Conservation (phyloP, 2,113 vertebrate species). For the Scytalopus superciliaris region DNA sequence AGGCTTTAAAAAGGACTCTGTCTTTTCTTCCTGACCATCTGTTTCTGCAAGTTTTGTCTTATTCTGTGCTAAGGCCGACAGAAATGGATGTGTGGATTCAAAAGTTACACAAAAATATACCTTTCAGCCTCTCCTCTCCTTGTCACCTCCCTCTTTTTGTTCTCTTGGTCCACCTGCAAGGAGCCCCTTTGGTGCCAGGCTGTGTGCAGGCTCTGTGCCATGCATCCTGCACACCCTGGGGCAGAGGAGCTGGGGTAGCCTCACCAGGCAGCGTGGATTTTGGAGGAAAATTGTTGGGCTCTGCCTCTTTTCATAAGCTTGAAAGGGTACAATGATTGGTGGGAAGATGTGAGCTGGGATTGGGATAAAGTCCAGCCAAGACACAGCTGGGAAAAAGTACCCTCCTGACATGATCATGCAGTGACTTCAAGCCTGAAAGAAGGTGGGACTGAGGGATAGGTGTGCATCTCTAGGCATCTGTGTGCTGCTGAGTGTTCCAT, state of each 20-base stretch:
- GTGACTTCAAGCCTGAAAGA: neutral
- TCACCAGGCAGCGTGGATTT: neutral
- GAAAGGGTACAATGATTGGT: neutral
- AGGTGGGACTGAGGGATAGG: neutral
- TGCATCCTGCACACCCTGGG: neutral
- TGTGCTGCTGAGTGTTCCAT: neutral
- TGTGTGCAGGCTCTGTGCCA: neutral
- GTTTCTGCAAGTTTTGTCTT: neutral
- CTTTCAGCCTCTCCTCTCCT: neutral
- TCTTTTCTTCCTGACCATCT: neutral
- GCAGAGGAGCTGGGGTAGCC: neutral
- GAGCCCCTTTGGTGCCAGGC: neutral
- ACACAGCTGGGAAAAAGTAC: neutral
- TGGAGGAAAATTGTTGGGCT: neutral
- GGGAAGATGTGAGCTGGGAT: neutral
- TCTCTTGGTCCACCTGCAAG: neutral
- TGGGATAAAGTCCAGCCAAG: neutral
- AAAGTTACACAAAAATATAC: neutral
- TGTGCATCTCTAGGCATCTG: neutral
- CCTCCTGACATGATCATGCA: neutral
- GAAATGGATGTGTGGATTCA: neutral
- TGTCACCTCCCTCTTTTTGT: neutral
- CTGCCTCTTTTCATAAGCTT: neutral
- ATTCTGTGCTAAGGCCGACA: neutral
- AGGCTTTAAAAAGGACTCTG: neutral